Conservation (phyloP, 2,113 vertebrate genomes). For the Poeciliopsis retropinna region DNA sequence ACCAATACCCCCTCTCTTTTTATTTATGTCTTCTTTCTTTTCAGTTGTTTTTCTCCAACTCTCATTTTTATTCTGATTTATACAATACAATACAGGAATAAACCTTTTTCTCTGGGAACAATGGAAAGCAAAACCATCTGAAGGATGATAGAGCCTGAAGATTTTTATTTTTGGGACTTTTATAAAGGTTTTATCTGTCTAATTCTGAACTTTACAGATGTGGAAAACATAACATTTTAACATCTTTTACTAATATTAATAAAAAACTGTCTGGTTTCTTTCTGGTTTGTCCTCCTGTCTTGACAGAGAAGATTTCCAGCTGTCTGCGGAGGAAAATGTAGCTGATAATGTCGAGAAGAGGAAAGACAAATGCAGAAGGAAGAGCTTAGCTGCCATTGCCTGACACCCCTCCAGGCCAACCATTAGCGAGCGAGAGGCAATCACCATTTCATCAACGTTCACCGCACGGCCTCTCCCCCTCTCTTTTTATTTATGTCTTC, state of each 20-base stretch:
- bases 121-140: no score
- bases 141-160: no score
- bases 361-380: constrained; percentile 44
- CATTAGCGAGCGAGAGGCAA: constrained; percentile 80
- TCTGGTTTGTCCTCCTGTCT: constrained; percentile 34
- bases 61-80: no score
- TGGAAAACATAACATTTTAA: not conserved
- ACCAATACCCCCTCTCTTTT: no score
- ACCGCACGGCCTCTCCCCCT: constrained; percentile 40
- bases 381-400: constrained; percentile 62
- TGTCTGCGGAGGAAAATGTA: constrained; percentile 37
- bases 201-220: not conserved
- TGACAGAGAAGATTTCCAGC: constrained; percentile 17
- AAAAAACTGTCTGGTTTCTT: constrained; percentile 30
- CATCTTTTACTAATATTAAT: not conserved
- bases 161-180: not conserved
- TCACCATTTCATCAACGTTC: constrained; percentile 79
- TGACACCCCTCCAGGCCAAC: constrained; percentile 68
- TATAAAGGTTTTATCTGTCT: not conserved
- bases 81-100: no score
- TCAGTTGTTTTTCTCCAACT: no score
- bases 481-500: constrained; percentile 59
- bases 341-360: constrained; percentile 34
- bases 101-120: no score
- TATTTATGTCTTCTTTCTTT: no score